A percentile compares a stretch with the other conserved stretches of the same genome.
phyloP scores from a whole-genome alignment of 2,113 vertebrate species.

The Regulus satrapa region DNA sequence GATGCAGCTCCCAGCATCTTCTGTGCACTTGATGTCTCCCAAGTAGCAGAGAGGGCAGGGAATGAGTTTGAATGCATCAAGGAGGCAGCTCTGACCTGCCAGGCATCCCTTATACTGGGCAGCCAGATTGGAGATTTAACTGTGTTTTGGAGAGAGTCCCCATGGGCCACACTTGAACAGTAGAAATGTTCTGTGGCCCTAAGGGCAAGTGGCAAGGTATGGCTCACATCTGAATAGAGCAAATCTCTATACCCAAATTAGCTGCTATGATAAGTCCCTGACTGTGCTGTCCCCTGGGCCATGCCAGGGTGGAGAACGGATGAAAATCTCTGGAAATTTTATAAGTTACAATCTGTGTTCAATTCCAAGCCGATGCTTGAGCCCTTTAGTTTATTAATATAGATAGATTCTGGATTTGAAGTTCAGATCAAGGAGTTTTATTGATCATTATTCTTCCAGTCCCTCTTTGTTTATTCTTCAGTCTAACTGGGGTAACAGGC shows the following conservation, averaged over 20 bases:
- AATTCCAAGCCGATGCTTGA: background rate
- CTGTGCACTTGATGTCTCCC: background rate
- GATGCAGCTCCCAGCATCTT: background rate
- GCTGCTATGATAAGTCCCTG: background rate
- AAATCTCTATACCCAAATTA: background rate
- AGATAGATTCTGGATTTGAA: background rate
- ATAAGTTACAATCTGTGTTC: background rate
- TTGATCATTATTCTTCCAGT: background rate
- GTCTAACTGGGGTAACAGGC: background rate
- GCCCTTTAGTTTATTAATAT: background rate
- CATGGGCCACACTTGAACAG: background rate
- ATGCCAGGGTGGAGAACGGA: background rate
- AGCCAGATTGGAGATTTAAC: background rate
- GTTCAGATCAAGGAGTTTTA: background rate
- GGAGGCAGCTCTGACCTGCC: background rate
- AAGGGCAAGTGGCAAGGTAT: background rate
- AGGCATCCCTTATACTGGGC: background rate
- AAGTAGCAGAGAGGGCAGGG: background rate
- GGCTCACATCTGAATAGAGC: background rate
- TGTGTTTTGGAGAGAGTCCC: background rate
- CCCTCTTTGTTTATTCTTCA: background rate
- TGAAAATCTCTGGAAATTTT: background rate
- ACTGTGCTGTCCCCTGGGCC: background rate
- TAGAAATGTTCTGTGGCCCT: background rate
- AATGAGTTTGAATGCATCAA: background rate